Percentiles rank a stretch among this genome's conserved stretches.
phyloP scores from a whole-genome alignment of 2,113 vertebrate species.

The western clawed frog (Xenopus tropicalis) region UCB_Xtro_10.0 CM004447.2:9656501-9657000 shows the following conservation, averaged over 20 bases:
- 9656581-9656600: not conserved
- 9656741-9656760: fast-evolving
- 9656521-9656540: conserved; percentile 62
- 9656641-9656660: not conserved
- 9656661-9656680: conserved; percentile 14
- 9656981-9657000: not conserved
- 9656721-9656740: not conserved
- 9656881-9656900: conserved; percentile 35
- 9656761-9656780: not conserved
- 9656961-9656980: not conserved
- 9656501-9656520: conserved; percentile 73
- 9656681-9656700: not conserved
- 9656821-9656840: conserved; percentile 7
- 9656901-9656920: conserved; percentile 79
- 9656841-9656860: not conserved
- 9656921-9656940: conserved; percentile 74
- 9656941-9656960: conserved; percentile 42
- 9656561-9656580: not conserved
- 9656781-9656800: too few relatives aligned
- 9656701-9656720: not conserved
- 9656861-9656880: not conserved
- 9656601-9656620: not conserved
- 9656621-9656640: not conserved
- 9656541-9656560: conserved; percentile 58
- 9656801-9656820: too few relatives aligned